Conservation (phyloP, 2,113 vertebrate genomes). For the Austrofundulus limnaeus region DNA sequence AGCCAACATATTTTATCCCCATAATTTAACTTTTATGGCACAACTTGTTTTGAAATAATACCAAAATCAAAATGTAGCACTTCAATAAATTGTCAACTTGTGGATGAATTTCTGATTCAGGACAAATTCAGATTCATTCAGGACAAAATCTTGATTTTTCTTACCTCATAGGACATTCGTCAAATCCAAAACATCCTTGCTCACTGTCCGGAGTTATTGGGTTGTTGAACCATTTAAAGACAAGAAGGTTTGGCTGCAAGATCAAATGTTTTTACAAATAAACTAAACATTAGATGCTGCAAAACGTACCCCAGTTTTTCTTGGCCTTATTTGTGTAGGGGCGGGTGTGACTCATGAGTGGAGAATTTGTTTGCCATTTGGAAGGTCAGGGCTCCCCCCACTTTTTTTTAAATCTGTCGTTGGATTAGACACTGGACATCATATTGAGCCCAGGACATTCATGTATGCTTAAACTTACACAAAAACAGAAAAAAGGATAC, state of each 20-base stretch:
- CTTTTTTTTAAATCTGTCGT: too few relatives aligned
- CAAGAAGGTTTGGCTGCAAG: background rate
- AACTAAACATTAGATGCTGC: background rate
- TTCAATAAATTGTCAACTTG: too few relatives aligned
- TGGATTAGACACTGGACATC: background rate
- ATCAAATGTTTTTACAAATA: background rate
- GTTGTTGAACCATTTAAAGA: background rate
- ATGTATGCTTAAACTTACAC: too few relatives aligned
- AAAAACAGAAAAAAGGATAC: too few relatives aligned
- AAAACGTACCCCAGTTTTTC: background rate
- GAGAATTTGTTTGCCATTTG: background rate
- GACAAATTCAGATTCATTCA: too few relatives aligned
- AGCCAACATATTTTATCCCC: background rate
- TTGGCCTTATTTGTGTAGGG: background rate
- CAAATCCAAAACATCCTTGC: background rate
- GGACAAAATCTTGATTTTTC: too few relatives aligned
- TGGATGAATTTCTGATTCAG: too few relatives aligned
- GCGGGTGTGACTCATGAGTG: background rate
- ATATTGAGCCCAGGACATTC: too few relatives aligned
- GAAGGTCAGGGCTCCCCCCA: background rate
- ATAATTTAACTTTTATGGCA: too few relatives aligned
- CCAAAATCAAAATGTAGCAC: too few relatives aligned
- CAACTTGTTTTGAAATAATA: too few relatives aligned
- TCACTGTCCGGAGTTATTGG: background rate
- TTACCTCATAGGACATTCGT: too few relatives aligned